Evolutionary conservation across 1,140 invertebrate genomes (phyloP).

Genomic region (Orius insidiosus): DNA sequence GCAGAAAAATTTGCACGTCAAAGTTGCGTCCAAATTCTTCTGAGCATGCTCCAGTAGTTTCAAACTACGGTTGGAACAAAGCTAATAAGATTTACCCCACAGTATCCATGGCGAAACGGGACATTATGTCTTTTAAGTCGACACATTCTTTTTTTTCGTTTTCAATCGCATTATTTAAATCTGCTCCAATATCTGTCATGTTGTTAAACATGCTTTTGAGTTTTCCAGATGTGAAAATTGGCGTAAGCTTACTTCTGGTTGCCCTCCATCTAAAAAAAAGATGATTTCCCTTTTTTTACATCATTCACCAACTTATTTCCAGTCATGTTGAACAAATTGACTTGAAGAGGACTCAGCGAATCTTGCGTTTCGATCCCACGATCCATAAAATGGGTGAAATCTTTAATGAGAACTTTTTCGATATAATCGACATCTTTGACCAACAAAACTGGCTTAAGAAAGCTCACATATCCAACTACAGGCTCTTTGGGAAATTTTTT

Average conservation of each 20-base stretch:
- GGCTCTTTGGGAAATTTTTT: neutral
- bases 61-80: too few species aligned
- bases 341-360: neutral
- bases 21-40: too few species aligned
- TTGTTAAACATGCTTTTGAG: neutral
- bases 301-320: neutral
- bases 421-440: neutral
- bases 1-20: too few species aligned
- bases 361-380: neutral
- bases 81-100: neutral
- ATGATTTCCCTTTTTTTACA: neutral
- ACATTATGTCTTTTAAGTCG: neutral
- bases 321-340: conserved; percentile 4
- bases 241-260: neutral
- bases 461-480: neutral
- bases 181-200: neutral
- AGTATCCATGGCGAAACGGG: neutral
- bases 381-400: neutral
- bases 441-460: neutral
- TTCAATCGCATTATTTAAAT: neutral
- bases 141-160: neutral
- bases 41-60: too few species aligned
- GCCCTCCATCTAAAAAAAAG: neutral
- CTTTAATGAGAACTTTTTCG: conserved; percentile 1
- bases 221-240: conserved; percentile 1